Evolutionary conservation across 23 tunicate species (phyloP).

Genomic region (Ascidia mentula): DNA sequence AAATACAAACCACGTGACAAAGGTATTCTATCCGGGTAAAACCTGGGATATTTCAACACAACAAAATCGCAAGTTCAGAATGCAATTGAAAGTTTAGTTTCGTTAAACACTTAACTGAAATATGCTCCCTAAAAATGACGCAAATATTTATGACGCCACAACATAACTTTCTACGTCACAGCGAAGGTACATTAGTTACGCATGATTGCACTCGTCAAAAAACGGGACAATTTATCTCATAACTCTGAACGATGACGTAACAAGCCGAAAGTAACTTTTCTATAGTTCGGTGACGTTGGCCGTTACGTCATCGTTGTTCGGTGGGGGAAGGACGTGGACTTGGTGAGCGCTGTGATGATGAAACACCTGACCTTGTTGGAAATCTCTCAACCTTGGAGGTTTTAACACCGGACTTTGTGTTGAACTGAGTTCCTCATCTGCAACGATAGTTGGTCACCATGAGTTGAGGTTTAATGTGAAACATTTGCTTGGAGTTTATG

Average conservation of each 20-base stretch:
- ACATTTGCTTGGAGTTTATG: no score
- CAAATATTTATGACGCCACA: neutral
- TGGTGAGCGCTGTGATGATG: conserved; percentile 47
- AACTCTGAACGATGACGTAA: neutral
- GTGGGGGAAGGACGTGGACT: conserved; percentile 26
- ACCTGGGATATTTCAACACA: no score
- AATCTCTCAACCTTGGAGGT: conserved; percentile 69
- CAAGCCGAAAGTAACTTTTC: neutral
- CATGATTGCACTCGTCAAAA: conserved; percentile 5
- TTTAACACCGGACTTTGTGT: conserved; percentile 92
- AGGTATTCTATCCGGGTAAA: no score
- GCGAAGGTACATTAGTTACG: no score
- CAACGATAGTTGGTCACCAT: neutral
- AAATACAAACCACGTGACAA: no score
- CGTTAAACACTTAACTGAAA: no score
- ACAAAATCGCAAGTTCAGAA: no score
- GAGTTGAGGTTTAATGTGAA: neutral
- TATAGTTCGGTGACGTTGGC: conserved; percentile 10
- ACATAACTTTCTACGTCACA: no score
- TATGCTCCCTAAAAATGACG: no score
- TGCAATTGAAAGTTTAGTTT: no score
- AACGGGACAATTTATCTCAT: neutral
- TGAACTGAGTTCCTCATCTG: conserved; percentile 80
- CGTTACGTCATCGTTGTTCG: neutral
- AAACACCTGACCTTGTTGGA: conserved; percentile 57